Base-by-base conservation (phyloP, 2,113 vertebrate genomes). In the Cephalopterus ornatus region DNA sequence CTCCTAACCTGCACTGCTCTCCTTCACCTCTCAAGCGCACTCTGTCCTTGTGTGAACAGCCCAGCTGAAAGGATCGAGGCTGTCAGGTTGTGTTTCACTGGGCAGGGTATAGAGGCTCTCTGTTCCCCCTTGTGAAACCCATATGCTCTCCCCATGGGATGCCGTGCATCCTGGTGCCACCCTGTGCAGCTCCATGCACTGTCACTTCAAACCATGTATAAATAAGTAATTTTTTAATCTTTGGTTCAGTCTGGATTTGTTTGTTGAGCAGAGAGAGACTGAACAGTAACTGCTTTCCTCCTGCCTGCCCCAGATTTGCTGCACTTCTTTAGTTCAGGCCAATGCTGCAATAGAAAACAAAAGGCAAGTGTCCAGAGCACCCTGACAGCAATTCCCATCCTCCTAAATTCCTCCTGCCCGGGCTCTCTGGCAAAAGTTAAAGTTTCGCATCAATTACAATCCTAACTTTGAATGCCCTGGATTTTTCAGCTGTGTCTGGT, bases 181-280 rank as follows among this genome's bases (percentile, higher is more conserved):
- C 65, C 12, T 0, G 32, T 15, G 32, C 73, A 52, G 35, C 47
- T 62, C 47, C 5, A 5, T 11, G 12, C 42, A 5, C 33, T 23
- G 20, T 23, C 62, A 35, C 18, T 39, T 42, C 3, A 0, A 35
- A 24, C 33, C 5, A 0, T 8, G 27, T 8, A 13, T 5, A 72
- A 75, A 35, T 16, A 55, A 18, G 5, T 16, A 5, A 1, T 13
- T 18, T 14, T 44, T 67, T 44, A 12, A 5, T n/a, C 53, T 76
- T 79, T 63, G 22, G 37, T 15, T 83, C 37, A 62, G 1, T 59
- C 61, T 71, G 30, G 30, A 14, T 71, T 81, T 30, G 63, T 85
- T 59, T 50, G 11, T 47, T 53, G 42, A 72, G 55, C 8, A 14
- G 24, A 53, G 13, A 27, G 39, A 93, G 63, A 47, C 27, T 11